Evolutionary conservation across 35 echinoderm and acorn worm genomes (phyloP).

Genomic region (Amphiura filiformis): DNA sequence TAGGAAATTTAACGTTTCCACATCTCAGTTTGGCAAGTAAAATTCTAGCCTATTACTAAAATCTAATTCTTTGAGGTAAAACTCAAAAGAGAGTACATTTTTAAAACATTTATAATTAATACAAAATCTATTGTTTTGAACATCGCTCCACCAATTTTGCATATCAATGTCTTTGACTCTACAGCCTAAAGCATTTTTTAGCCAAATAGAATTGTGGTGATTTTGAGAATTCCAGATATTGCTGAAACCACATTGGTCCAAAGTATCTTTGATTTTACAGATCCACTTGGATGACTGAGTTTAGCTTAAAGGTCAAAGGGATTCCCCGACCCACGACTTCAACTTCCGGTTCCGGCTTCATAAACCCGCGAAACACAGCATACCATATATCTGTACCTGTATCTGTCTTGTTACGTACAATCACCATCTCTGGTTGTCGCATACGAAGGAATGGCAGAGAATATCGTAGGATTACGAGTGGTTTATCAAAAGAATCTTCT

Average conservation of each 20-base stretch:
- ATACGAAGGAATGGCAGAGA: no score
- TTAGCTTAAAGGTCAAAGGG: no score
- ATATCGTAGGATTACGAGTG: no score
- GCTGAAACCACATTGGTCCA: not conserved
- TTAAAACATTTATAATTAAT: not conserved
- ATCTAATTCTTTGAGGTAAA: not conserved
- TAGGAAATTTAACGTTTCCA: not conserved
- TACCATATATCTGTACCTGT: no score
- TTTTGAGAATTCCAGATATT: not conserved
- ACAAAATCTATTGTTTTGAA: not conserved
- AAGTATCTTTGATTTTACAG: not conserved
- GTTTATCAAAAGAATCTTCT: no score
- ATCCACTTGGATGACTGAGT: no score
- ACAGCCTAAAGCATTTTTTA: not conserved
- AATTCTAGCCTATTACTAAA: not conserved
- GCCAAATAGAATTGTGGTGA: not conserved
- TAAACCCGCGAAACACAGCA: no score
- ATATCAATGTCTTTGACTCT: not conserved
- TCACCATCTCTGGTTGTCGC: no score
- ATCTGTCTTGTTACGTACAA: no score
- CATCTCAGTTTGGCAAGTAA: not conserved
- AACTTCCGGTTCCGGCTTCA: no score
- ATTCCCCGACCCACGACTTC: no score
- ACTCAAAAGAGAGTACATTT: not conserved
- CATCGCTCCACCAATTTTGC: not conserved